Conservation (phyloP, 2,888 invertebrate species). For the Andricus curvator region DNA sequence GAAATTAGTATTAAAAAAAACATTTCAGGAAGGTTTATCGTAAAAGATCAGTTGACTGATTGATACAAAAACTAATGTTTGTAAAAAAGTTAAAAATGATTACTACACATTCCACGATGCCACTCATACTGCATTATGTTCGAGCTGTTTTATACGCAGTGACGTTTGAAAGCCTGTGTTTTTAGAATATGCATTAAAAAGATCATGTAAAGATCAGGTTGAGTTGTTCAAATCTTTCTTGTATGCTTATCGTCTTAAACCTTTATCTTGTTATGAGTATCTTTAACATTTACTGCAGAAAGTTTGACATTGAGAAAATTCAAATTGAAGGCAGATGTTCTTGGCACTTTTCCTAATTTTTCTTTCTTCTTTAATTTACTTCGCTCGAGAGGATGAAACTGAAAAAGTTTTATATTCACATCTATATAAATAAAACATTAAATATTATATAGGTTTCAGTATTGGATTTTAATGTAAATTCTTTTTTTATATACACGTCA, state of each 20-base stretch:
- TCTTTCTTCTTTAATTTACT: background rate
- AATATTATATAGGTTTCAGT: too few relatives aligned
- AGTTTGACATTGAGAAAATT: background rate
- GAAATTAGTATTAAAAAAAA: background rate
- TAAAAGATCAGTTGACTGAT: background rate
- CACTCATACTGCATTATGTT: background rate
- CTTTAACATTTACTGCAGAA: background rate
- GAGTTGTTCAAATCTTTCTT: background rate
- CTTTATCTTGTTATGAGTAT: background rate
- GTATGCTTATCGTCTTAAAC: background rate
- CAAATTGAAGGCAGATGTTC: background rate
- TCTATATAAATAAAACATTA: background rate
- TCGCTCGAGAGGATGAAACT: background rate
- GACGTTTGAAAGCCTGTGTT: constrained; percentile 5
- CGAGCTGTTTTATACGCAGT: constrained; percentile 7
- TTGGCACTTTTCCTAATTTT: background rate
- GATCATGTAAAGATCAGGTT: background rate
- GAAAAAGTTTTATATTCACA: background rate
- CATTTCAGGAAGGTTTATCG: background rate
- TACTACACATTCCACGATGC: background rate
- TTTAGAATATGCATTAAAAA: constrained; percentile 20
- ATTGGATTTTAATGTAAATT: too few relatives aligned
- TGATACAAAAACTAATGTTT: background rate
- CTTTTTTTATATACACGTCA: too few relatives aligned
- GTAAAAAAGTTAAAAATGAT: background rate